Evolutionary conservation across 2,888 invertebrate genomes (phyloP), one percentile per base, ranked within the genome.

Genomic region (Disparrhopalites patrizii): DNA sequence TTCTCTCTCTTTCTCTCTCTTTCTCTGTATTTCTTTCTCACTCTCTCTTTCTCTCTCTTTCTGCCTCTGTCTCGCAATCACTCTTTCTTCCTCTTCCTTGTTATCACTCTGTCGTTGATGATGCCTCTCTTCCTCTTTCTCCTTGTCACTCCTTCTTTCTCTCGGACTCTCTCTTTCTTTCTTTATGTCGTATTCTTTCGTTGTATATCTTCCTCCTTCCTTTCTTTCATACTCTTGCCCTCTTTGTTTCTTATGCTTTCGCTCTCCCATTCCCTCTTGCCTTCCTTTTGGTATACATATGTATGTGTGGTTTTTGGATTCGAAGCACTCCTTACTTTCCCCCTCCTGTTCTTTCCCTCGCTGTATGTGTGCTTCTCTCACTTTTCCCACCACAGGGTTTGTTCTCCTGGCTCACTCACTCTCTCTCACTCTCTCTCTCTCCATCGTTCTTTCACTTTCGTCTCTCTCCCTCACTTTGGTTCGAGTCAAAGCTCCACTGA

Each of bases 221-320:
- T 36, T 36, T 36, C 20, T 13, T 43, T 20, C 13, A 3, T 43
- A n/a, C n/a, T n/a, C n/a, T n/a, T n/a, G n/a, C n/a, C n/a, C n/a
- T n/a, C n/a, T 43, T 43, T 43, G 4, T 43, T 43, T 10, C 36
- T 36, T 13, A 36, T 10, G 8, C 8, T 36, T 13, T 10, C 13
- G 8, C 13, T 13, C 36, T 36, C 36, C 36, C 13, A 36, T 36
- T 36, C 13, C 36, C 36, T 36, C 36, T 36, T 36, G 8, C 36
- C 36, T 13, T 13, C 36, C 36, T 13, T 13, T 36, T 36, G 8
- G 36, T 13, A 10, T 36, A 10, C 36, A 10, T n/a, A 43, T n/a
- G n/a, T n/a, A n/a, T n/a, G 47, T 47, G 47, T 23, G 47, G 47
- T 47, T 47, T n/a, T 47, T 47, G 47, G 47, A 47, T 47, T 47